phyloP scores from a whole-genome alignment of 2,113 vertebrate species.

The Sebastes schlegelii region DNA sequence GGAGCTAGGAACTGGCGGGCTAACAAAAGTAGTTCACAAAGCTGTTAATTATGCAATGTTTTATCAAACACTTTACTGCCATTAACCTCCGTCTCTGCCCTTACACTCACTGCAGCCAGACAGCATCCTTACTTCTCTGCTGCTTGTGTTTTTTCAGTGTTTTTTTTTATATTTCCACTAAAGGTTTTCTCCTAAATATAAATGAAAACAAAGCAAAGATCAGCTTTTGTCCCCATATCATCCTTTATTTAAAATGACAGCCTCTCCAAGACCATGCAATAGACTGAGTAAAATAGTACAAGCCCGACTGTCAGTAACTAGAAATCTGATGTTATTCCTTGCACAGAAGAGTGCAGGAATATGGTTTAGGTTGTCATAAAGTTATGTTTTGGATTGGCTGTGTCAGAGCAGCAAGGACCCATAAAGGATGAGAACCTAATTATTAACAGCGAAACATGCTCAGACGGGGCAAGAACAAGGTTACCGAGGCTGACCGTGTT shows the following conservation, averaged over 20 bases:
- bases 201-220: not conserved
- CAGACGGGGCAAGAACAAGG: not conserved
- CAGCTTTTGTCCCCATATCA: not conserved
- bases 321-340: not conserved
- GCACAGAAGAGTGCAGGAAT: not conserved
- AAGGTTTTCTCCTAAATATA: not conserved
- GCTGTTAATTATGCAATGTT: not conserved
- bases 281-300: not conserved
- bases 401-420: not conserved
- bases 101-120: not conserved
- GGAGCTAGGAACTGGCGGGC: not conserved
- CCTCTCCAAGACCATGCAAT: not conserved
- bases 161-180: not conserved
- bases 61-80: not conserved
- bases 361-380: not conserved
- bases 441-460: not conserved
- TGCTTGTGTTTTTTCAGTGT: not conserved
- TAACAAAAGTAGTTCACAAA: not conserved
- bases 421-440: not conserved
- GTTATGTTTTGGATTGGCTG: not conserved
- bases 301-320: not conserved
- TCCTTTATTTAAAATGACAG: not conserved
- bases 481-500: not conserved
- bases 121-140: not conserved
- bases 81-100: not conserved